Conservation (phyloP, 2,888 invertebrate genomes). For the Tethea ocularis region DNA sequence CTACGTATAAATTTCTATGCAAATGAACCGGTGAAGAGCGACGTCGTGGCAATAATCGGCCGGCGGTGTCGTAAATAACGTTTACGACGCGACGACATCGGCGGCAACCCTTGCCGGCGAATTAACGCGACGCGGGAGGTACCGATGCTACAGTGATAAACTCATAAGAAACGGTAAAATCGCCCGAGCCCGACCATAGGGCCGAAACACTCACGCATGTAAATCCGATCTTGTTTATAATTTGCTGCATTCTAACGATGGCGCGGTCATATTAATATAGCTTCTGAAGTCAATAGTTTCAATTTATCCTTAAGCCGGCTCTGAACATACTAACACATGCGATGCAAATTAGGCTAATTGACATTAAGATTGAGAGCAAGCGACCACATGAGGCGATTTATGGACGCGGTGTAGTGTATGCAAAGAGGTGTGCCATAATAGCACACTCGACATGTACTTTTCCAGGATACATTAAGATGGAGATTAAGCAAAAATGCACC, state of each 20-base stretch:
- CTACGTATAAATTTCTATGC: conserved; percentile 75
- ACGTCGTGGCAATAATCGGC: conserved; percentile 69
- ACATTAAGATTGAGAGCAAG: conserved; percentile 44
- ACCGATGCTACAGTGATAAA: conserved; percentile 43
- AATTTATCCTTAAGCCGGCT: conserved; percentile 1
- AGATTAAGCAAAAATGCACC: conserved; percentile 38
- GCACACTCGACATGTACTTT: conserved; percentile 21
- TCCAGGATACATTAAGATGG: conserved; percentile 35
- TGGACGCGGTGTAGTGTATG: conserved; percentile 20
- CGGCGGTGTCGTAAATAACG: conserved; percentile 70
- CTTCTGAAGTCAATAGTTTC: neutral
- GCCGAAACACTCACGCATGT: neutral
- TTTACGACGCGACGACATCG: conserved; percentile 68
- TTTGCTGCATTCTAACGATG: neutral
- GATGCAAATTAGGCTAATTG: conserved; percentile 51
- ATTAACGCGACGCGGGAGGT: conserved; percentile 70
- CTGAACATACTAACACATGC: conserved; percentile 19
- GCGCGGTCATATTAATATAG: neutral
- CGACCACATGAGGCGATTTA: conserved; percentile 33
- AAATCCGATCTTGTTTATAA: neutral
- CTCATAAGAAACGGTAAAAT: conserved; percentile 15
- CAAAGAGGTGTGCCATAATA: conserved; percentile 32
- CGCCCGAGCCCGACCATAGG: neutral
- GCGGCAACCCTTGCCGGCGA: conserved; percentile 53
- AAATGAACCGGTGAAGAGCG: conserved; percentile 68